phyloP scores from a whole-genome alignment of 1,140 invertebrate species.

The Cyclina sinensis region DNA sequence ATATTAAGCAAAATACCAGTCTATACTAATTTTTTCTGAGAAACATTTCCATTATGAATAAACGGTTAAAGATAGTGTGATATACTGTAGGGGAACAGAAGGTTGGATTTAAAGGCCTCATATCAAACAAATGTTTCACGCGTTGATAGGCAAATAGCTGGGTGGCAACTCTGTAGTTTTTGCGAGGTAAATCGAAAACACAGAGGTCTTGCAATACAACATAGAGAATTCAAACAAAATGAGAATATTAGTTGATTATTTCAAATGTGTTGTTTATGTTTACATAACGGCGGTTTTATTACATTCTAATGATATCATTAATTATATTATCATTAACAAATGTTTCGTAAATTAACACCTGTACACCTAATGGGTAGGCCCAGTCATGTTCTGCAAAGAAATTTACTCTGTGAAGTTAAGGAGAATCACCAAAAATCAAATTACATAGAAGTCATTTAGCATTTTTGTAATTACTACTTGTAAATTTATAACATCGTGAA shows the following conservation, averaged over 20 bases:
- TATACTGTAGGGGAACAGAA: not conserved
- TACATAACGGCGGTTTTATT: not conserved
- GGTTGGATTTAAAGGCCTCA: not conserved
- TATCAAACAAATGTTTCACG: slow-evolving; percentile 12
- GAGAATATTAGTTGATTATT: slow-evolving; percentile 3
- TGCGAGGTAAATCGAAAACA: slow-evolving; percentile 13
- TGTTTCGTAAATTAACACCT: slow-evolving; percentile 14
- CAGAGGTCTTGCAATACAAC: not conserved
- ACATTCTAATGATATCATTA: not conserved
- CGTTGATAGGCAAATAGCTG: slow-evolving; percentile 19
- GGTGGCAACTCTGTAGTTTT: slow-evolving; percentile 12
- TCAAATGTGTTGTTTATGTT: slow-evolving; percentile 19
- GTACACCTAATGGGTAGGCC: not conserved
- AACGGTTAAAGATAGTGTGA: not conserved
- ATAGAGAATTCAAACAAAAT: slow-evolving; percentile 15
- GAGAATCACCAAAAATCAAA: not conserved
- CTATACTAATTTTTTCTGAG: not conserved
- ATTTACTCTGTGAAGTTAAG: not conserved
- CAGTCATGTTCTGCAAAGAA: too few relatives aligned
- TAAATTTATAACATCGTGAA: not conserved
- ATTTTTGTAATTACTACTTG: not conserved
- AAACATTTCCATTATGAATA: slow-evolving; percentile 17
- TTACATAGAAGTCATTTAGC: slow-evolving; percentile 10
- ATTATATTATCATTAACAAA: slow-evolving; percentile 24
- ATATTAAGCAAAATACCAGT: not conserved